Evolutionary conservation across 2,797 vertebrate species (phyloP), one percentile per base, ranked within the genome.

Genomic region (Gymnopithys bicolor): DNA sequence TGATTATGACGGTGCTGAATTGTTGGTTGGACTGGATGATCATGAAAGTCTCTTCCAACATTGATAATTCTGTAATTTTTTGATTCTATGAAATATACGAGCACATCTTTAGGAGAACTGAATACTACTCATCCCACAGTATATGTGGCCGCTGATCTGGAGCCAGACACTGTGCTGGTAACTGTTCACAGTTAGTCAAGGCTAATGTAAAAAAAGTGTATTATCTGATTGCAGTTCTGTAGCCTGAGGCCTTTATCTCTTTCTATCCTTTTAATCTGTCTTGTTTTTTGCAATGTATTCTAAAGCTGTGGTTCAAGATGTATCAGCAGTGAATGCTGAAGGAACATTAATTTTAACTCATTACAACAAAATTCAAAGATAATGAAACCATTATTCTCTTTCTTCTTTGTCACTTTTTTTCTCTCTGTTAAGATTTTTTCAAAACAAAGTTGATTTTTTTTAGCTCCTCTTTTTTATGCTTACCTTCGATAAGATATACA

Each of bases 331-430:
- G 56, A 80, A 48, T 2, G 1, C 23, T 81, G 53, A 90, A 88
- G 46, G 21, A 86, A 63, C 22, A 75, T 94, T 88, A 74, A 93
- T 73, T 91, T 94, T 79, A 84, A 64, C 58, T 66, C 8, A 2
- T 59, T 80, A 85, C 19, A 95, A 76, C 28, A 86, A 96, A 91
- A 95, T 48, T 71, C 58, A 46, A 71, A 86, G 33, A 80, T 64
- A 84, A 88, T 46, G 2, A 91, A 93, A 88, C 11, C 7, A 33
- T 92, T 89, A 75, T 86, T 93, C 62, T 81, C 39, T 75, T 81
- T 87, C 62, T 52, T 49, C 52, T 81, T 59, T 74, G 16, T 68
- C 49, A 49, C 18, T 89, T 83, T 70, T 8, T 8, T 78, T 24
- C 9, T 56, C 9, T 84, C 93, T 66, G 22, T 66, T 69, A 79